Conservation (phyloP, 1,140 invertebrate genomes). For the Heliconius hewitsoni region DNA sequence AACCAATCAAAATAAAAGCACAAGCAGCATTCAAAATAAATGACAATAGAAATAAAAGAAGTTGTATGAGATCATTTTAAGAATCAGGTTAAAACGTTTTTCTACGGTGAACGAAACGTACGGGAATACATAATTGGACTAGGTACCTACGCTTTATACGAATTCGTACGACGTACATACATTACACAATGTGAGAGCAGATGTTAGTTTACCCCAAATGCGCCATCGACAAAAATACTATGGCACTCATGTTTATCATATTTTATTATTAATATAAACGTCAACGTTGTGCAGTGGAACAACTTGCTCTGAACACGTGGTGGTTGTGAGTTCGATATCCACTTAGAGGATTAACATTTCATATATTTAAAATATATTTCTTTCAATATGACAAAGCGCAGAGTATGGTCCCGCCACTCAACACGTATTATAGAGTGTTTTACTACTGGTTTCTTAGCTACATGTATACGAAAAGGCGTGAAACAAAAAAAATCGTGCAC, state of each 20-base stretch:
- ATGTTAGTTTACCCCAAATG: slow-evolving; percentile 6
- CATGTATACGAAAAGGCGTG: no score
- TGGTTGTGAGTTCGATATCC: no score
- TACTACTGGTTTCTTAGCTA: no score
- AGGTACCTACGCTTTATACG: background rate
- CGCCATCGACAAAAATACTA: slow-evolving; percentile 7
- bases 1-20: background rate
- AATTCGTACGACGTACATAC: background rate
- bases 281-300: no score
- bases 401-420: no score
- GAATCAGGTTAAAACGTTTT: slow-evolving; percentile 6
- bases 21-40: background rate
- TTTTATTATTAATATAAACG: background rate
- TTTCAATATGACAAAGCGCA: no score
- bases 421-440: no score
- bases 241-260: background rate
- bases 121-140: slow-evolving; percentile 1
- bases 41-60: background rate
- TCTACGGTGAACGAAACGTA: slow-evolving; percentile 1
- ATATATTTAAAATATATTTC: no score
- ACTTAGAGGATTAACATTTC: no score
- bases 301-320: no score
- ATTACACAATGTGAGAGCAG: slow-evolving; percentile 1
- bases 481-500: no score
- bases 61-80: slow-evolving; percentile 11